Percentiles rank a stretch among this genome's conserved stretches.
Evolutionary conservation across 2,888 invertebrate genomes (phyloP).

Genomic region (Imbricaverruca yamaguchii): DNA sequence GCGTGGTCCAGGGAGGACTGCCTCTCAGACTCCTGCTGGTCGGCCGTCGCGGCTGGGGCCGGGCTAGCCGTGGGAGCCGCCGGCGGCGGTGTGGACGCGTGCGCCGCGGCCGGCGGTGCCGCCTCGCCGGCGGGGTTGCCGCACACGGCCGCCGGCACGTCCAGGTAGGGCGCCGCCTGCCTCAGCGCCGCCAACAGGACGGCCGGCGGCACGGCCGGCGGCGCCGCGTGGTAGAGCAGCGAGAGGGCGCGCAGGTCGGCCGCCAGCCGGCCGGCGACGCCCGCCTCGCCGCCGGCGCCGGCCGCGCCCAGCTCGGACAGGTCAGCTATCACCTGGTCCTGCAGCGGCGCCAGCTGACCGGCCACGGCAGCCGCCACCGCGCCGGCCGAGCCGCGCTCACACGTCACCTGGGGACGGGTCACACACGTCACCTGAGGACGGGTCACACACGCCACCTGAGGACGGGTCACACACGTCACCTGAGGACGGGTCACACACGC

Average conservation of each 20-base stretch:
- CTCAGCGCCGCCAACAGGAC: background rate
- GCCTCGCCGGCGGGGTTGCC: background rate
- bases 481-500: too few relatives aligned
- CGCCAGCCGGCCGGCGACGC: background rate
- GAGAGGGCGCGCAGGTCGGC: constrained; percentile 17
- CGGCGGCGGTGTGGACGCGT: background rate
- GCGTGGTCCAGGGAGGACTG: too few relatives aligned
- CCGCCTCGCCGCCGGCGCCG: constrained; percentile 1
- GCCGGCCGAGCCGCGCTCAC: background rate
- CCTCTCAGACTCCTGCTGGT: too few relatives aligned
- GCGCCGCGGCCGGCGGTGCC: background rate
- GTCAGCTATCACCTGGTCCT: background rate
- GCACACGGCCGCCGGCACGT: constrained; percentile 4
- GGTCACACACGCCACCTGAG: too few relatives aligned
- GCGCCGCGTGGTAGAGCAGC: constrained; percentile 1
- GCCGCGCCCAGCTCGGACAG: background rate
- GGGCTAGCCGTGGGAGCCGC: background rate
- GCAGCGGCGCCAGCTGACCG: background rate
- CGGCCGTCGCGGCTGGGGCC: too few relatives aligned
- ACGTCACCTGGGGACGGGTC: background rate
- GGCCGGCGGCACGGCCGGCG: background rate
- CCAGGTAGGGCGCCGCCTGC: background rate
- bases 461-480: background rate
- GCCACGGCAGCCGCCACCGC: background rate
- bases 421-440: too few relatives aligned